Percentiles rank a stretch among this genome's conserved stretches.
Evolutionary conservation across 2,113 vertebrate genomes (phyloP).

Genomic region (Oophaga pumilio): DNA sequence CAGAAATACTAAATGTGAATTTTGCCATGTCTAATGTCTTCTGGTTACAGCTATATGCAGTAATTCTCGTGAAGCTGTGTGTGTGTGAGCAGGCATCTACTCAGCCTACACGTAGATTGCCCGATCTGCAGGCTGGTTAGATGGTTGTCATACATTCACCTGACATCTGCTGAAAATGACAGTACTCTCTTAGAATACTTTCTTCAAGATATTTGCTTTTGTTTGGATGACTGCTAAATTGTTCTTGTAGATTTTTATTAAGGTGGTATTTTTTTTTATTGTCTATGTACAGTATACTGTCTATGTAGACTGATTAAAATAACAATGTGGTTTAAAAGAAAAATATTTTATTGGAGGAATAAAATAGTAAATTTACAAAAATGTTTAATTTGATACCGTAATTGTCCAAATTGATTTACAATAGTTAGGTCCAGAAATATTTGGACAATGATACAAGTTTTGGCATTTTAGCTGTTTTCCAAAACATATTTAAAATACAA

Average conservation of each 20-base stretch:
- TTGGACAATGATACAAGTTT: too few species aligned
- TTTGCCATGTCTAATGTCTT: slow-evolving; percentile 8
- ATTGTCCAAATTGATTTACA: neutral
- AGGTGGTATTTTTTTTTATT: neutral
- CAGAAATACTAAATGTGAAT: neutral
- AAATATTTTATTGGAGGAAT: neutral
- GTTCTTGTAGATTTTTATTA: neutral
- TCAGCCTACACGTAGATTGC: slow-evolving; percentile 94
- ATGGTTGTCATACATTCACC: slow-evolving; percentile 92
- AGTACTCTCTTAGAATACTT: neutral
- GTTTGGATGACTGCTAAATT: neutral
- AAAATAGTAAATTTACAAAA: neutral
- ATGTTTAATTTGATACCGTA: neutral
- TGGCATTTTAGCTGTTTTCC: too few species aligned
- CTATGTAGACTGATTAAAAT: neutral
- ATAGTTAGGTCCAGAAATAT: too few species aligned
- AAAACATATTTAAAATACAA: too few species aligned
- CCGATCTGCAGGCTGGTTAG: slow-evolving; percentile 98
- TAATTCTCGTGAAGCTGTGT: slow-evolving; percentile 59
- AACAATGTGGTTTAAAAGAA: neutral
- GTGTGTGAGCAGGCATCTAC: slow-evolving; percentile 93
- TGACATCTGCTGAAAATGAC: slow-evolving; percentile 67
- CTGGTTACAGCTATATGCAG: neutral
- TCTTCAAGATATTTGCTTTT: neutral
- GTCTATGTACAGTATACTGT: neutral